Evolutionary conservation across 2,113 vertebrate genomes (phyloP), one percentile per base, ranked within the genome.

Genomic region (Monopterus albus): DNA sequence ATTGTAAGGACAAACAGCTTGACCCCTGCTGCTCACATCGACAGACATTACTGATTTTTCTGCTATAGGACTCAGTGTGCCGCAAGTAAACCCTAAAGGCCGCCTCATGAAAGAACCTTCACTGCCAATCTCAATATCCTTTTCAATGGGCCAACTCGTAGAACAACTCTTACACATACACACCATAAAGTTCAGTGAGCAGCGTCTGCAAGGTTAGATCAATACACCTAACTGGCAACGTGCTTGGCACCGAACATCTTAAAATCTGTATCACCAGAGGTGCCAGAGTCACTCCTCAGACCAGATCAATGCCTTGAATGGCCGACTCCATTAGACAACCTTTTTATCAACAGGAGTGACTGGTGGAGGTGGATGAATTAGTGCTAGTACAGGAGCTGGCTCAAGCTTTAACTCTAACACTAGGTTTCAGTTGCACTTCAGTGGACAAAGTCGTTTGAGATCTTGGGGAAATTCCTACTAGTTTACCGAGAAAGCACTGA

Each of bases 1-100:
- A 52, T 62, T 57, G 46, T 69, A 57, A 78, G 75, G 78, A 84
- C 66, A 67, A 56, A 50, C 60, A 49, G 58, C 45, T 70, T 81
- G 82, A 86, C 88, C 76, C 77, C 84, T 64, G 76, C 80, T 59
- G 64, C 76, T 70, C 51, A 5, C 56, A 82, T 85, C 26, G 73
- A 88, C 76, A 61, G 65, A 28, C 56, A 18, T 39, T 83, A 87
- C 57, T 20, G 73, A 87, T 85, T 82, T 80, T 58, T 20, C 61
- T 40, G 31, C 60, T 53, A 8, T 58, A 71, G 39, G 51, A 65
- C 65, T 45, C 21, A 21, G 38, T 23, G 47, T 13, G 63, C 58
- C 38, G 9, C 68, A 11, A 63, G 60, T 50, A 65, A 49, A 66
- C 67, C 72, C 68, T 58, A 76, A 75, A 51, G 59, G 40, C 46